phyloP scores from a whole-genome alignment of 2,888 invertebrate genomes.

The Scrobipalpa costella region DNA sequence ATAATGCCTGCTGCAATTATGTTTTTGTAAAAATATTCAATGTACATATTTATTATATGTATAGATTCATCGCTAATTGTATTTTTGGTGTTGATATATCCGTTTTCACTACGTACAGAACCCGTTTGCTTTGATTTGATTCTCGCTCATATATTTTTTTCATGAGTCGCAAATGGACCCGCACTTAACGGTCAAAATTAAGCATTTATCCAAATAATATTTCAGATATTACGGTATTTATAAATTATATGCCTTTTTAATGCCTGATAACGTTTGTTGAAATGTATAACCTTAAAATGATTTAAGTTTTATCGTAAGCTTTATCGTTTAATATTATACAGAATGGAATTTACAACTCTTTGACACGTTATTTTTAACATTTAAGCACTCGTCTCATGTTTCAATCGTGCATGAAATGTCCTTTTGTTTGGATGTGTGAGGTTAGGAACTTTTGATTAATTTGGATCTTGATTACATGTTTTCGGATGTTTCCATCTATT shows the following conservation, averaged over 20 bases:
- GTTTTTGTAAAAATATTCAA: no score
- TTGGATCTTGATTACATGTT: not conserved
- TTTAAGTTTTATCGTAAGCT: constrained; percentile 8
- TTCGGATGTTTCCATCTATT: not conserved
- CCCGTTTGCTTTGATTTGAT: not conserved
- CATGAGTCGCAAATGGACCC: not conserved
- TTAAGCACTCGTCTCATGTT: constrained; percentile 36
- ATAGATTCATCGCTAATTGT: not conserved
- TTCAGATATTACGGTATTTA: constrained; percentile 25
- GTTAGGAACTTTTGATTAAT: constrained; percentile 19
- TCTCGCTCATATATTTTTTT: constrained; percentile 2
- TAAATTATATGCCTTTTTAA: constrained; percentile 21
- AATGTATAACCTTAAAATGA: not conserved
- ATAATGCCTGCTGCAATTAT: no score
- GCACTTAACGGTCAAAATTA: constrained; percentile 26
- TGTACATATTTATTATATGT: no score
- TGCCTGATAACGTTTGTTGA: constrained; percentile 9
- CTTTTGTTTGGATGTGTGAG: constrained; percentile 49
- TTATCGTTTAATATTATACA: constrained; percentile 14
- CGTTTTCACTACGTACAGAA: not conserved
- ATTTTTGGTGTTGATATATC: not conserved
- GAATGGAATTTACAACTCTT: constrained; percentile 20
- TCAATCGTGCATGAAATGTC: constrained; percentile 48
- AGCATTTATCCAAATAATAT: constrained; percentile 28
- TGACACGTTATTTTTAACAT: constrained; percentile 33